These are phyloP conservation scores for Tokudaia tokunoshimensis DNA, from an alignment of 2,797 vertebrate genomes.

Conservation along the genomic window DNA sequence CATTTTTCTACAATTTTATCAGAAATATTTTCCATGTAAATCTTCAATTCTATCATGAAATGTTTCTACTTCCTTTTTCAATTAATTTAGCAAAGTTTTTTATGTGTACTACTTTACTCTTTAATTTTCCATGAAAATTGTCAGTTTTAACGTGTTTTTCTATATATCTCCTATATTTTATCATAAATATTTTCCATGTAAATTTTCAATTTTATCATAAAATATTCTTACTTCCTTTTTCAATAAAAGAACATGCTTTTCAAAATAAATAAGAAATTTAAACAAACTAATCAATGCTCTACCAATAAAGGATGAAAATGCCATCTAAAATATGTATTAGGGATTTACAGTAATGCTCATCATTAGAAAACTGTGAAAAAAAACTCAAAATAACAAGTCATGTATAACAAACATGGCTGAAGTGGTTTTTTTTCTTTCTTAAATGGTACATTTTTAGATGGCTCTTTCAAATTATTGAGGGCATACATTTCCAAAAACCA, in stretches of 20 bases:
- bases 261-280: conserved; percentile 27
- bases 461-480: background rate
- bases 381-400: background rate
- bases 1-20: no score
- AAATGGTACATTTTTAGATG: background rate
- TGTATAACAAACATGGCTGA: background rate
- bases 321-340: background rate
- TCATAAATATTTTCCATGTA: no score
- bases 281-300: background rate
- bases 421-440: background rate
- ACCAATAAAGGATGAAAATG: background rate
- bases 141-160: no score
- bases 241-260: background rate
- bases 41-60: no score
- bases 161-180: no score
- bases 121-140: no score
- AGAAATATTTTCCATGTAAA: no score
- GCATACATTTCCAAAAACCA: background rate
- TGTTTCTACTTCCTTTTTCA: no score
- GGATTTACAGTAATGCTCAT: background rate
- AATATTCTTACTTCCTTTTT: no score
- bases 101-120: no score
- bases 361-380: background rate
- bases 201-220: no score
- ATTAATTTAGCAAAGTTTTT: no score